A percentile compares a stretch with the other conserved stretches of the same genome.
Evolutionary conservation across 2,797 vertebrate species (phyloP).

Genomic region (Malurus splendens): DNA sequence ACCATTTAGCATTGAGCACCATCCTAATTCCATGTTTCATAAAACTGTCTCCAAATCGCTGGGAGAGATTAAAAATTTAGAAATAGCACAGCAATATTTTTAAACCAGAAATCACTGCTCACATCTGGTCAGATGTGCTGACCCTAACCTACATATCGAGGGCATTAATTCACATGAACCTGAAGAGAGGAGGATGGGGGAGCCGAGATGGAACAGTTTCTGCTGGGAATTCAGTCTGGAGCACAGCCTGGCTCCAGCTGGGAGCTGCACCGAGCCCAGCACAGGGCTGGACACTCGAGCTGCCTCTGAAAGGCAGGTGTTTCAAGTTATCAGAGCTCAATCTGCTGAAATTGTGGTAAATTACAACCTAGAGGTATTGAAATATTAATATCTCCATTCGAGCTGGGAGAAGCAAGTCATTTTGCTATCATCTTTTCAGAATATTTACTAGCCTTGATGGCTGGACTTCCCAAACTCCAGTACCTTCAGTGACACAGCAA

Average conservation of each 20-base stretch:
- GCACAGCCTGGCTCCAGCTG: background rate
- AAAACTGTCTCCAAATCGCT: slow-evolving; percentile 76
- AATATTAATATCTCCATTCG: slow-evolving; percentile 38
- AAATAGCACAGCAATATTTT: slow-evolving; percentile 78
- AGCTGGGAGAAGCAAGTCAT: slow-evolving; percentile 23
- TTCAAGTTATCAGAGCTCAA: slow-evolving; percentile 12
- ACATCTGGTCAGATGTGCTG: slow-evolving; percentile 69
- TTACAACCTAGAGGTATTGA: slow-evolving; percentile 47
- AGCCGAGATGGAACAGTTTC: background rate
- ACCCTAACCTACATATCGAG: slow-evolving; percentile 61
- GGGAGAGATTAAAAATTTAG: slow-evolving; percentile 72
- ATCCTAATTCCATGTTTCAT: slow-evolving; percentile 78
- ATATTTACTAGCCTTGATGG: background rate
- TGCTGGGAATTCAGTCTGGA: background rate
- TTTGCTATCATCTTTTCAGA: background rate
- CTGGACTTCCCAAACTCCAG: background rate
- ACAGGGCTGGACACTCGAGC: background rate
- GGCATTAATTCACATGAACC: slow-evolving; percentile 30
- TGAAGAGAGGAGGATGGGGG: background rate
- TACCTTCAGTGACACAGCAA: background rate
- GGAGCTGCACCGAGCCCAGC: background rate
- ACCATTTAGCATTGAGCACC: slow-evolving; percentile 83
- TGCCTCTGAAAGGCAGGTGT: background rate
- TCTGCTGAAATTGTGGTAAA: slow-evolving; percentile 40
- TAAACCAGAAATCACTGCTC: slow-evolving; percentile 73